Conservation (phyloP, 2,797 vertebrate genomes). For the Alcedo atthis region DNA sequence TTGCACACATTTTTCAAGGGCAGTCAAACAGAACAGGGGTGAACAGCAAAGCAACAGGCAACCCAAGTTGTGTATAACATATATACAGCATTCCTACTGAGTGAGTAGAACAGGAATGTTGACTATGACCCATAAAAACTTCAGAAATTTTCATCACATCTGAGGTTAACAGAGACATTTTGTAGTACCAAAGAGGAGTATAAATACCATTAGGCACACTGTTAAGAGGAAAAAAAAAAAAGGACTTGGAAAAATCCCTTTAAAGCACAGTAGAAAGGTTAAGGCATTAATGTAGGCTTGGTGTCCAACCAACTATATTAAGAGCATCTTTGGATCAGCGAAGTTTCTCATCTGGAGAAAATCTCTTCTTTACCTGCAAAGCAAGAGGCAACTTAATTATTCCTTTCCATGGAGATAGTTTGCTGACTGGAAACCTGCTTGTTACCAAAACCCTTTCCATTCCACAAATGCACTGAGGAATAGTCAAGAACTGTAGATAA, state of each 20-base stretch:
- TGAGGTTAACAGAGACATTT: neutral
- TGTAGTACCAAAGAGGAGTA: slow-evolving; percentile 1
- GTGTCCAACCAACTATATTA: slow-evolving; percentile 3
- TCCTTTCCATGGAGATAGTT: neutral
- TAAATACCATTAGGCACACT: slow-evolving; percentile 42
- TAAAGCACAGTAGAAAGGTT: slow-evolving; percentile 33
- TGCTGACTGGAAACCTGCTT: neutral
- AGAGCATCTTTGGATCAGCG: slow-evolving; percentile 57
- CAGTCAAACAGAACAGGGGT: neutral
- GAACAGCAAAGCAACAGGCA: neutral
- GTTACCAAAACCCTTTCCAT: neutral
- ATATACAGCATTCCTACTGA: neutral
- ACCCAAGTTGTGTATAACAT: neutral
- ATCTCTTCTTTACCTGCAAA: slow-evolving; percentile 76
- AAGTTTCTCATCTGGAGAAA: slow-evolving; percentile 53
- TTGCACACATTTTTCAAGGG: neutral
- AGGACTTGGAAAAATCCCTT: slow-evolving; percentile 30
- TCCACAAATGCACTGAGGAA: neutral
- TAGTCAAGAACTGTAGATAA: neutral
- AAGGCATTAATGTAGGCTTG: slow-evolving; percentile 70
- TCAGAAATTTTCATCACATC: neutral
- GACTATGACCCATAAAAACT: neutral
- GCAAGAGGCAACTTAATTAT: slow-evolving; percentile 70
- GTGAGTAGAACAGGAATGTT: neutral
- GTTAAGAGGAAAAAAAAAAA: neutral